Evolutionary conservation across 2,888 invertebrate species (phyloP).

Genomic region (Pteria penguin): DNA sequence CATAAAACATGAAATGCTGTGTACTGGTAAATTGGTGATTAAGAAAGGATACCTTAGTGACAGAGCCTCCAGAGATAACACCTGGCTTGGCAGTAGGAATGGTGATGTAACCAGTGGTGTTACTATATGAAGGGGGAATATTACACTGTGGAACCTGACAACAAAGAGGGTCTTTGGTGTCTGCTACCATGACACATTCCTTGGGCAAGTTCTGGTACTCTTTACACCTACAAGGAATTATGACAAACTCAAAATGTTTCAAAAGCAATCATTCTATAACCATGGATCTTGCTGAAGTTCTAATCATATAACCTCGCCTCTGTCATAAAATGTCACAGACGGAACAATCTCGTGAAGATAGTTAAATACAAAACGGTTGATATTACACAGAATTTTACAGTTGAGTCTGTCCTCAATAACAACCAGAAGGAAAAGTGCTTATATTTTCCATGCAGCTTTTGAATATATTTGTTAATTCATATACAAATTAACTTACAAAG

Average conservation of each 20-base stretch:
- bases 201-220: slow-evolving; percentile 50
- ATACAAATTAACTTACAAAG: no score
- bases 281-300: background rate
- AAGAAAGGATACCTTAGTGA: slow-evolving; percentile 38
- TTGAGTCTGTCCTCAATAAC: no score
- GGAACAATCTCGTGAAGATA: no score
- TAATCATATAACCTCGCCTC: no score
- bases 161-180: slow-evolving; percentile 58
- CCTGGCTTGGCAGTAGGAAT: slow-evolving; percentile 57
- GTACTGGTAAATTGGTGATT: no score
- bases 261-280: background rate
- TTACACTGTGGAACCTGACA: slow-evolving; percentile 60
- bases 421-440: no score
- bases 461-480: no score
- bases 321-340: no score
- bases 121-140: slow-evolving; percentile 32
- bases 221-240: slow-evolving; percentile 52
- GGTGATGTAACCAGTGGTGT: slow-evolving; percentile 47
- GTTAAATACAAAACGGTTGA: no score
- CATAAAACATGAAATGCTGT: no score
- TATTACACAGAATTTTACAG: no score
- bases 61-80: slow-evolving; percentile 55
- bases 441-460: no score
- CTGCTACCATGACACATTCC: slow-evolving; percentile 53
- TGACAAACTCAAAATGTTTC: background rate